Evolutionary conservation across 2,113 vertebrate species (phyloP), one percentile per base, ranked within the genome.

Genomic region (Sakesphorus luctuosus): DNA sequence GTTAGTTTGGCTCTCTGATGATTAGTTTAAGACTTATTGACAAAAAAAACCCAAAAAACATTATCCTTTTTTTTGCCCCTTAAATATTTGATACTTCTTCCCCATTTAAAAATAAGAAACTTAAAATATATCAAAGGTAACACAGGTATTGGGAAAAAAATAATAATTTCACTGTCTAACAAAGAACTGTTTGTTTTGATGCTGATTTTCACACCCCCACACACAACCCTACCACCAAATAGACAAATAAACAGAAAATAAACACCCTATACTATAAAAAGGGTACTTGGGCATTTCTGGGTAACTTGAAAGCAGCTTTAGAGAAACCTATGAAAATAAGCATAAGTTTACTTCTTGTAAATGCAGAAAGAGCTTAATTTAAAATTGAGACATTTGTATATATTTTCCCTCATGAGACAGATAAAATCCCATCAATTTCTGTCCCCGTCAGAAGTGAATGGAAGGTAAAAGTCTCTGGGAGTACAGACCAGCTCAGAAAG

Each of bases 391-490:
- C n/a, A 46, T 86, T 90, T 82, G 13, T 66, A 10, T 55, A 7
- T 73, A 15, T 91, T 84, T 96, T 94, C 53, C 63, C 43, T 74
- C 17, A 56, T 61, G 40, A 95, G 62, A 26, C 68, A 81, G 59
- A 75, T 65, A 89, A 94, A 90, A 86, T 94, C 63, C 33, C 58
- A 79, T 81, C 53, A 36, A 28, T 88, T 95, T 91, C 56, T 95
- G 61, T 63, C 61, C 29, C 44, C 52, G 4, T 91, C 84, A 94
- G 89, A 93, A 95, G 11, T 50, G 23, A 80, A 49, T 50, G 33
- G 55, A 95, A 96, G 49, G 29, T 56, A 87, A 73, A 90, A 89
- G 46, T 23, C 25, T 76, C 47, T 67, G 11, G 25, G 65, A 87
- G 61, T 26, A 58, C 31, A 55, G 80, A 59, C 16, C 28, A 58